Base-by-base conservation (phyloP, 2,797 vertebrate species). In the Selene dorsalis region DNA sequence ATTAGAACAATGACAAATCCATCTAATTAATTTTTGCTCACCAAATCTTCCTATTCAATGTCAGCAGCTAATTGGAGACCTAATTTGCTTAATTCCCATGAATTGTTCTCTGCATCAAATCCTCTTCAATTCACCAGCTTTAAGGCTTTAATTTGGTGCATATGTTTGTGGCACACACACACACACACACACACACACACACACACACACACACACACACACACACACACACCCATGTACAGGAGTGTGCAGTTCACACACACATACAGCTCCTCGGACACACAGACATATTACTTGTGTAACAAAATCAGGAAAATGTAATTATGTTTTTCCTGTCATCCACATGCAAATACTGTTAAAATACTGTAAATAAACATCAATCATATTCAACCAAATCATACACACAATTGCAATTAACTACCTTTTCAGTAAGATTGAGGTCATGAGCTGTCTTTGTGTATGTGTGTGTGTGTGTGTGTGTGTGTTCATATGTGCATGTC, bases 71-170 rank as follows among this genome's bases (percentile, higher is more conserved):
- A 94, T 93, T 93, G 90, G 92, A 91, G 87, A 82, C 87, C 92
- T 94, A 93, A 94, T 94, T 94, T 95, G 94, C 89, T 94, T 94
- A 95, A 94, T 93, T 94, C 92, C 91, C 89, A 93, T 92, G 91
- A 94, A 94, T 88, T 87, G 81, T 87, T 87, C 90, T 91, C 88
- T 78, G 89, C 85, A 89, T 93, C 88, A 94, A 95, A 94, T 95
- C 94, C 95, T 93, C 91, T 94, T 94, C 91, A 91, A 90, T 95
- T 94, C 90, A 87, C 85, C 91, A 93, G 94, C 93, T 95, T 95
- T 94, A 94, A 80, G 90, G 93, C 89, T 94, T 94, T 94, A 94
- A 93, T 94, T 92, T 93, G 90, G 88, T 95, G 93, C 93, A 94
- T 94, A 92, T 94, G 93, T 90, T 90, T 94, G 87, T 86, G 87